These are phyloP conservation scores for Adela reaumurella DNA, from an alignment of 2,888 invertebrate genomes.

Conservation along the genomic window DNA sequence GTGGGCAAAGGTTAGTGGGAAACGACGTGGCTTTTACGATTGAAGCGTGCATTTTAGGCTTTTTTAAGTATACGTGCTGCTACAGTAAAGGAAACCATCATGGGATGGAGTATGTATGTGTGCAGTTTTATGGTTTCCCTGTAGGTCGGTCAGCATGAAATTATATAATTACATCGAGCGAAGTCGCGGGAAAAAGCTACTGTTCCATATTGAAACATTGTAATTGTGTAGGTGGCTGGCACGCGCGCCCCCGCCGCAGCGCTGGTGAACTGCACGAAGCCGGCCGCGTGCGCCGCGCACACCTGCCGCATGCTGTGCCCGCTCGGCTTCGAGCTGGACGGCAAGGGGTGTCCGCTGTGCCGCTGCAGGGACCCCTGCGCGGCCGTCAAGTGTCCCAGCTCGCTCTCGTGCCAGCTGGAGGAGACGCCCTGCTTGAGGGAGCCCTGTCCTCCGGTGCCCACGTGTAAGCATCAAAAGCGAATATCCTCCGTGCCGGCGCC, in stretches of 20 bases:
- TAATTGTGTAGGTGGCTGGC: constrained; percentile 54
- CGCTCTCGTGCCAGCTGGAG: constrained; percentile 72
- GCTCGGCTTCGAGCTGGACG: constrained; percentile 70
- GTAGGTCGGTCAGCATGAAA: too few relatives aligned
- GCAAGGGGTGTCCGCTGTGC: constrained; percentile 73
- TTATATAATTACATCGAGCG: too few relatives aligned
- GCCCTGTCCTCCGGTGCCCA: constrained; percentile 81
- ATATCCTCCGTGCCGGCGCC: too few relatives aligned
- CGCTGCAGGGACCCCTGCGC: constrained; percentile 80
- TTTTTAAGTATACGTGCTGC: too few relatives aligned
- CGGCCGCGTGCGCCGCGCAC: constrained; percentile 70
- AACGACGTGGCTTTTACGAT: not conserved
- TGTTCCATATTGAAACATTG: not conserved
- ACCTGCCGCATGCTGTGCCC: constrained; percentile 86
- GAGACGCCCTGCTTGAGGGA: constrained; percentile 73
- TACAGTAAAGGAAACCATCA: too few relatives aligned
- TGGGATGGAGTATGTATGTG: too few relatives aligned
- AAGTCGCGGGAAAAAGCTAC: too few relatives aligned
- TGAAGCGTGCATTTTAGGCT: too few relatives aligned
- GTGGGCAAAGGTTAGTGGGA: not conserved
- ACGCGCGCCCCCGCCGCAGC: constrained; percentile 65
- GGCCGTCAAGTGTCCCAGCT: constrained; percentile 70
- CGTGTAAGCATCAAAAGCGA: constrained; percentile 67
- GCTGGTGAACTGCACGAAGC: constrained; percentile 66
- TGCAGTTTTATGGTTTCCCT: not conserved